Percentiles rank a stretch among this genome's conserved stretches.
phyloP scores from a whole-genome alignment of 2,888 invertebrate species.

The Polymixis flavicincta region DNA sequence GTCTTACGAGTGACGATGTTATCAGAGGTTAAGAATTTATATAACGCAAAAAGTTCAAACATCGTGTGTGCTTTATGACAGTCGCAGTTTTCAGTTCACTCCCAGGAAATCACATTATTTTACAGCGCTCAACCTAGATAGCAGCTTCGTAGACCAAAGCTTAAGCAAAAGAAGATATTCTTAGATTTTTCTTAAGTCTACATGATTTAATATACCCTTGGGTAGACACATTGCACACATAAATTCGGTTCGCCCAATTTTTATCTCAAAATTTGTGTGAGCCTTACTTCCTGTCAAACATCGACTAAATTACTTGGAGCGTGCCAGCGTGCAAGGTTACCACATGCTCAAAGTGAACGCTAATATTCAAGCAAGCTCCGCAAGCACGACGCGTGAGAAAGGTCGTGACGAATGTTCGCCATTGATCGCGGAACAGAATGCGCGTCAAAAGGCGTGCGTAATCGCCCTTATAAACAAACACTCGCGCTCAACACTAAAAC shows the following conservation, averaged over 20 bases:
- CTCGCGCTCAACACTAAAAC: slow-evolving; percentile 87
- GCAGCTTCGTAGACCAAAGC: neutral
- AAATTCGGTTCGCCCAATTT: slow-evolving; percentile 32
- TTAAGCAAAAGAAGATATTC: neutral
- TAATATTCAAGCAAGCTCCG: slow-evolving; percentile 45
- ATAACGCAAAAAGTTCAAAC: neutral
- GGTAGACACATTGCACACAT: slow-evolving; percentile 23
- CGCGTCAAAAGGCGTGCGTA: slow-evolving; percentile 85
- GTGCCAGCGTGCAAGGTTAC: slow-evolving; percentile 38
- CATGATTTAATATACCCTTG: neutral
- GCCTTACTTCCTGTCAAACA: slow-evolving; percentile 43
- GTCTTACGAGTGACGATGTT: slow-evolving; percentile 5
- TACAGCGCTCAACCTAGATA: neutral
- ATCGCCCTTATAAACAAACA: slow-evolving; percentile 89
- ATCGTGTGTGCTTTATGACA: neutral
- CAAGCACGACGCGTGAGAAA: slow-evolving; percentile 70
- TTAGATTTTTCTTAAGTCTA: neutral
- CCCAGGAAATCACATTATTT: neutral
- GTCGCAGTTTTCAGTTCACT: slow-evolving; percentile 7
- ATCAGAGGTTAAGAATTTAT: slow-evolving; percentile 9
- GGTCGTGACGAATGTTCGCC: slow-evolving; percentile 77
- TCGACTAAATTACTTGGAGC: slow-evolving; percentile 32
- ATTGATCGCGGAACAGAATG: slow-evolving; percentile 70
- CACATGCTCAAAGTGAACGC: slow-evolving; percentile 43
- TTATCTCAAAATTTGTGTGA: slow-evolving; percentile 32